phyloP scores from a whole-genome alignment of 2,797 vertebrate species.

The Enteromius paludinosus region DNA sequence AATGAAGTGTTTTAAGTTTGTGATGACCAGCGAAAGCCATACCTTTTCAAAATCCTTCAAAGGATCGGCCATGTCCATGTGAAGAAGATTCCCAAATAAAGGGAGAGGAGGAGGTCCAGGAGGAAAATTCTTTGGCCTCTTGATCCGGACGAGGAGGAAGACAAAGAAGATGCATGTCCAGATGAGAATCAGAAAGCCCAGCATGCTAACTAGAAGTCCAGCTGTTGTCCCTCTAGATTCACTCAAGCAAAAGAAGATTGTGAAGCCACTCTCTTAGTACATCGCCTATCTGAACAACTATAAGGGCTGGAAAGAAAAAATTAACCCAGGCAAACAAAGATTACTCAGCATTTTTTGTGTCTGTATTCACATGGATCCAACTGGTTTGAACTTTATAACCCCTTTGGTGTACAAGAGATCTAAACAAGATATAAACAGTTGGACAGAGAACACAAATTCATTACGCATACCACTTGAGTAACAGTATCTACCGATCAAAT shows the following conservation, averaged over 20 bases:
- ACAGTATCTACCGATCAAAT: too few relatives aligned
- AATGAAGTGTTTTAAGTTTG: accelerated
- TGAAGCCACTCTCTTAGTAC: background rate
- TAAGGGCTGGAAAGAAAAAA: background rate
- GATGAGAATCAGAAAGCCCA: conserved; percentile 51
- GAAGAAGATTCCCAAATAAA: conserved; percentile 60
- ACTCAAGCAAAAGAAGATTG: background rate
- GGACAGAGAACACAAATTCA: too few relatives aligned
- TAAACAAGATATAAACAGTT: too few relatives aligned
- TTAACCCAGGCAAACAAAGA: background rate
- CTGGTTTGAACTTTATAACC: background rate
- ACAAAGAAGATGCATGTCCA: conserved; percentile 51
- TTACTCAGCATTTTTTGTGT: background rate
- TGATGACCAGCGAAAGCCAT: background rate
- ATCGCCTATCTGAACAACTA: background rate
- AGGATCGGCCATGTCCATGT: conserved; percentile 52
- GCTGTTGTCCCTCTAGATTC: background rate
- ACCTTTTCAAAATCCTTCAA: conserved; percentile 54
- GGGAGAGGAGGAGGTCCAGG: conserved; percentile 61
- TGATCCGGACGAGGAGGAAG: conserved; percentile 50
- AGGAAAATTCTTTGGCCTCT: conserved; percentile 61
- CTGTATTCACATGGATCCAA: background rate
- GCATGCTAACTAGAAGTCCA: conserved; percentile 49
- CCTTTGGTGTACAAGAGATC: background rate
- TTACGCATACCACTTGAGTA: too few relatives aligned